Percentiles rank a stretch among this genome's conserved stretches.
Conservation (phyloP, 2,888 invertebrate genomes). For the Heliconius aoede region DNA sequence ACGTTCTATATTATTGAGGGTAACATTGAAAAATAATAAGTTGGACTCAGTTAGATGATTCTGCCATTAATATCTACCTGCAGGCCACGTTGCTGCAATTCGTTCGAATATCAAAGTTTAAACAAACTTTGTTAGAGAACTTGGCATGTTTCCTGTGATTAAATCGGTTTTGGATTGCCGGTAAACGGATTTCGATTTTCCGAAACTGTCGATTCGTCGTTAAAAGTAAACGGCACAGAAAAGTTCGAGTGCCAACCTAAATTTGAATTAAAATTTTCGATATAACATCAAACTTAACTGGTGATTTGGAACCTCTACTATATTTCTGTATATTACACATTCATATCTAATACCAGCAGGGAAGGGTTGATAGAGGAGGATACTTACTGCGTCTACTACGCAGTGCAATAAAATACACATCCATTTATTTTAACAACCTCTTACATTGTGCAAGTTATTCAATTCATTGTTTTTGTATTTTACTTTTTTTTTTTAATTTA, state of each 20-base stretch:
- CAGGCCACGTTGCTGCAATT: conserved; percentile 78
- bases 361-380: no score
- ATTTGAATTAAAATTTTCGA: conserved; percentile 63
- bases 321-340: background rate
- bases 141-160: conserved; percentile 81
- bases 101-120: conserved; percentile 78
- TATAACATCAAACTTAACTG: conserved; percentile 46
- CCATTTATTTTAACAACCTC: background rate
- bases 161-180: conserved; percentile 81
- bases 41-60: conserved; percentile 66
- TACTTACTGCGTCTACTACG: background rate
- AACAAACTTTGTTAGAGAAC: conserved; percentile 76
- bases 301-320: conserved; percentile 30
- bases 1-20: background rate
- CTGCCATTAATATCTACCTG: conserved; percentile 76
- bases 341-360: background rate
- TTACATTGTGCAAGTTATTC: background rate
- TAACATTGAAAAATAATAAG: conserved; percentile 57
- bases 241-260: conserved; percentile 65
- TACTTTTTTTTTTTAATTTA: background rate
- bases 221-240: conserved; percentile 67
- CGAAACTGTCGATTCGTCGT: conserved; percentile 77
- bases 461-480: background rate
- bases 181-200: conserved; percentile 66
- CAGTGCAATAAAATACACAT: background rate